Evolutionary conservation across 2,797 vertebrate genomes (phyloP), one percentile per base, ranked within the genome.

Genomic region (Psittacula echo): DNA sequence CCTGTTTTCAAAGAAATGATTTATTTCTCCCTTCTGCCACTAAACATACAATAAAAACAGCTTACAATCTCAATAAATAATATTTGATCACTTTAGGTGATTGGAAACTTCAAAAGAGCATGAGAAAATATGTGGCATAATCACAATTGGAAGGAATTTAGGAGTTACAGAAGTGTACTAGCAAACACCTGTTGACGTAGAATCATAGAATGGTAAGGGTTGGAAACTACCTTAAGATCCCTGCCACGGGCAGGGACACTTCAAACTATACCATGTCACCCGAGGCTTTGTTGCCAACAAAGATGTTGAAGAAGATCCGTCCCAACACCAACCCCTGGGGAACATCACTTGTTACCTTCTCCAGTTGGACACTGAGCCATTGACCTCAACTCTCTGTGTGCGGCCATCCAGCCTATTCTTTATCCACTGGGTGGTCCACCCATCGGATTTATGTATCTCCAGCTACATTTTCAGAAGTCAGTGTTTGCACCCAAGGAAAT

Each of bases 41-140:
- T 71, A 95, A 93, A 87, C 24, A 74, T 87, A 86, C 24, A 87
- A n/a, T 27, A 82, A 60, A 41, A 91, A 71, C n/a, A 80, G 48
- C 72, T 85, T 85, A 74, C 26, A 74, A 44, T 51, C 61, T 90
- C 56, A 76, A 71, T 70, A 95, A 89, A 89, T 67, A 87, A 53
- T 41, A 76, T 79, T 87, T 94, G 62, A 79, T 78, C 89, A 71
- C 81, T 65, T 44, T 73, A 87, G 51, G 37, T 73, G 65, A 42
- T 53, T 80, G 44, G 34, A 90, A 87, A 89, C 65, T 85, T 94
- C 41, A 94, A 87, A 89, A 92, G 7, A 89, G 5, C 15, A 7
- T 32, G 24, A 66, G 51, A 92, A 92, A 91, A 74, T 82, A 47
- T 1, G 10, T 79, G 32, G 23, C 32, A 66, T 76, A 89, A 62